Evolutionary conservation across 2,888 invertebrate genomes (phyloP).

Genomic region (Tetropium fuscum): DNA sequence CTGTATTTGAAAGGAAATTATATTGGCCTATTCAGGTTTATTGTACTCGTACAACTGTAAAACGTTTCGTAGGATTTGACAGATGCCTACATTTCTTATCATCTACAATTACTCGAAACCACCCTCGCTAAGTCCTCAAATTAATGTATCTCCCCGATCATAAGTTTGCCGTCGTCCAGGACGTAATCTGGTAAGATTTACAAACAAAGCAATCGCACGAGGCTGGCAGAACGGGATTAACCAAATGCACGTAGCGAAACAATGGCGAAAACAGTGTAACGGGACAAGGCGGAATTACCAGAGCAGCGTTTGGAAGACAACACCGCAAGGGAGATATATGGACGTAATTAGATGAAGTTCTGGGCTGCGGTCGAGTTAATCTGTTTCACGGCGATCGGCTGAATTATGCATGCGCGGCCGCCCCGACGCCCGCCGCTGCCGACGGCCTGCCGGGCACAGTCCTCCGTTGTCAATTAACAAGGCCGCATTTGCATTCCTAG

Average conservation of each 20-base stretch:
- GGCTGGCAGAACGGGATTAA: slow-evolving; percentile 30
- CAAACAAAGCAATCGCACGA: slow-evolving; percentile 21
- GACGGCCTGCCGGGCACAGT: slow-evolving; percentile 38
- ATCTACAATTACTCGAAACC: no score
- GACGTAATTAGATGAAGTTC: slow-evolving; percentile 65
- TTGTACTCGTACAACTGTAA: no score
- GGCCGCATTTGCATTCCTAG: slow-evolving; percentile 39
- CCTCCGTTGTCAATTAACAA: slow-evolving; percentile 41
- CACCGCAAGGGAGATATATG: slow-evolving; percentile 61
- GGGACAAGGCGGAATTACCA: slow-evolving; percentile 49
- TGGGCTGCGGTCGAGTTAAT: slow-evolving; percentile 63
- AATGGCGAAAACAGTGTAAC: slow-evolving; percentile 42
- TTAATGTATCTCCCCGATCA: neutral
- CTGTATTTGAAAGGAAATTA: no score
- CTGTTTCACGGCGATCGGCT: slow-evolving; percentile 55
- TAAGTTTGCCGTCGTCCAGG: neutral
- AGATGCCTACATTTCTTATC: no score
- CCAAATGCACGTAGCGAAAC: slow-evolving; percentile 37
- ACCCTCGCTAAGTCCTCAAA: no score
- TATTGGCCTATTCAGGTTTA: no score
- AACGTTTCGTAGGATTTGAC: no score
- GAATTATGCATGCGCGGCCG: slow-evolving; percentile 53
- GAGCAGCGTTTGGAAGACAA: slow-evolving; percentile 50
- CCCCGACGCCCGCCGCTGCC: slow-evolving; percentile 47
- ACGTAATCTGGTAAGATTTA: slow-evolving; percentile 4